Evolutionary conservation across 2,888 invertebrate species (phyloP).

Genomic region (Campoplex nolae): DNA sequence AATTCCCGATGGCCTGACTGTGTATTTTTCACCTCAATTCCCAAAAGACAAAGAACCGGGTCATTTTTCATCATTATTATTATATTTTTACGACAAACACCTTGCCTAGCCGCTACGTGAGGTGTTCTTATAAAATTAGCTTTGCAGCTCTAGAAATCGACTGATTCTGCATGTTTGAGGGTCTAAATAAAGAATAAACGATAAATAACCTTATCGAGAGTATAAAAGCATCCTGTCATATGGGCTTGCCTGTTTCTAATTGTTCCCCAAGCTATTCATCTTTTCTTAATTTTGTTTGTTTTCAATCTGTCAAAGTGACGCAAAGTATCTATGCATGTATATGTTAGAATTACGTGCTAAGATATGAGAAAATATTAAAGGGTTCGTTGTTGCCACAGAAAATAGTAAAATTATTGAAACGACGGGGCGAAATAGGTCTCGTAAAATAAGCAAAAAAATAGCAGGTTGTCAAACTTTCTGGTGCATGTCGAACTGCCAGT

Average conservation of each 20-base stretch:
- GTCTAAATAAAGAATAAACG: not conserved
- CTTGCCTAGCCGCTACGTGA: not conserved
- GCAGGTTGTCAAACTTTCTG: not conserved
- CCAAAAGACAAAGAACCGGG: not conserved
- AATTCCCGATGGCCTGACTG: not conserved
- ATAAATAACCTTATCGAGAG: not conserved
- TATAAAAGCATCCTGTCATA: not conserved
- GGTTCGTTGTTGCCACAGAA: too few species aligned
- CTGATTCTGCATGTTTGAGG: not conserved
- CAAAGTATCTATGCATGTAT: too few species aligned
- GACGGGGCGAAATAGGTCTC: too few species aligned
- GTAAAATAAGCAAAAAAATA: too few species aligned
- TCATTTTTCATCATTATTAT: not conserved
- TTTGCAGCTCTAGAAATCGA: not conserved
- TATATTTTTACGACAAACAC: not conserved
- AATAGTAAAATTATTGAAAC: too few species aligned
- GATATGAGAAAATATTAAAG: too few species aligned
- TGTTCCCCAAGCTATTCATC: not conserved
- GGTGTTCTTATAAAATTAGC: not conserved
- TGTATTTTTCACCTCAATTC: slow-evolving; percentile 27
- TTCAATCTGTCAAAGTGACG: too few species aligned
- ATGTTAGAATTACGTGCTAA: too few species aligned
- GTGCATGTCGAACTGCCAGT: not conserved
- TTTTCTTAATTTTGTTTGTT: too few species aligned
- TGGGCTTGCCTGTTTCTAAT: not conserved